Conservation (phyloP, 2,888 invertebrate genomes). For the Siphlonurus alternatus region DNA sequence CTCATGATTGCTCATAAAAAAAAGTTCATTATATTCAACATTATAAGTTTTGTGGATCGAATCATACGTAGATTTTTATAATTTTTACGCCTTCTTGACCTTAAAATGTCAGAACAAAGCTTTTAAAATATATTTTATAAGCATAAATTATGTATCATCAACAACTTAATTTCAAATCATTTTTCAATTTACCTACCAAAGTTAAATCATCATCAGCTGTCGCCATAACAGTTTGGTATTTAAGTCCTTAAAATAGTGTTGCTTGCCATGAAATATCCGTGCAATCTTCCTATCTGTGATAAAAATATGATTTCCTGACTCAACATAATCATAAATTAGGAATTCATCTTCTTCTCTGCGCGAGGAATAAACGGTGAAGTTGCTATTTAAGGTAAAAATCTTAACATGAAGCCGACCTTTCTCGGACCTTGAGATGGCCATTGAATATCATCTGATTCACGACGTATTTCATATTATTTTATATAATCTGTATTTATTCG, state of each 20-base stretch:
- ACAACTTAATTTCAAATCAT: too few species aligned
- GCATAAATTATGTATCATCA: background rate
- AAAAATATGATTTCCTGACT: slow-evolving; percentile 1
- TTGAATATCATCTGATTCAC: background rate
- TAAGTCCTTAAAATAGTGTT: background rate
- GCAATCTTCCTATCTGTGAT: background rate
- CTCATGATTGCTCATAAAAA: too few species aligned
- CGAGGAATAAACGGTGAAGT: background rate
- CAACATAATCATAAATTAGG: background rate
- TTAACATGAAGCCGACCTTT: background rate
- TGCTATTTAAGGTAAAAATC: background rate
- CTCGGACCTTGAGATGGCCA: background rate
- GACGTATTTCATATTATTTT: background rate
- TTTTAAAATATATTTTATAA: background rate
- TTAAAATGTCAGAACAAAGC: too few species aligned
- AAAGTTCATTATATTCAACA: too few species aligned
- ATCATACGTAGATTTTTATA: too few species aligned
- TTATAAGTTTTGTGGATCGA: too few species aligned
- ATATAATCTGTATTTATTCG: too few species aligned
- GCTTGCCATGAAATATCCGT: background rate
- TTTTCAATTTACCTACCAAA: too few species aligned
- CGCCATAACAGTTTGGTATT: slow-evolving; percentile 2
- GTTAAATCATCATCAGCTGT: background rate
- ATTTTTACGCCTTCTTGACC: too few species aligned
- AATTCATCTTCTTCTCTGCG: background rate